These are phyloP conservation scores for Entomobrya proxima DNA, from an alignment of 2,888 invertebrate genomes.

Conservation along the genomic window DNA sequence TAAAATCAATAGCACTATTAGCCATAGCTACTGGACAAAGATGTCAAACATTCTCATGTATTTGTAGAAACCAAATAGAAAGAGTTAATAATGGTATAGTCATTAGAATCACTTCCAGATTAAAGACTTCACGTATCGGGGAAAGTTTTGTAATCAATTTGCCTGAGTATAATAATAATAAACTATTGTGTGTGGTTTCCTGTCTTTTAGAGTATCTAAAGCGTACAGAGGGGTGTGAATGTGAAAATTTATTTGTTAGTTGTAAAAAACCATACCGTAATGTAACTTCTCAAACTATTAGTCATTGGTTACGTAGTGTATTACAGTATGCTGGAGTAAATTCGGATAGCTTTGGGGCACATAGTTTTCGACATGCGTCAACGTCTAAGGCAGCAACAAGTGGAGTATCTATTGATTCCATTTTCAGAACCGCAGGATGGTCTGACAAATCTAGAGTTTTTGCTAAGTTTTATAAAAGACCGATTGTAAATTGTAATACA, in stretches of 20 bases:
- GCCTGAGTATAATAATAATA: no score
- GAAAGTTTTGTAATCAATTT: no score
- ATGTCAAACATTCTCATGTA: background rate
- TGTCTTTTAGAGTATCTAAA: no score
- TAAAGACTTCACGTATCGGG: background rate
- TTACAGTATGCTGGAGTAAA: background rate
- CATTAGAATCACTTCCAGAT: background rate
- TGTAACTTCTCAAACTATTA: background rate
- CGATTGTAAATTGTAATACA: background rate
- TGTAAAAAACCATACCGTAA: no score
- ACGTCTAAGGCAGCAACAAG: background rate
- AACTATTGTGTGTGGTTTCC: no score
- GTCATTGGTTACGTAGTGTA: background rate
- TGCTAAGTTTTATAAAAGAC: slow-evolving; percentile 30
- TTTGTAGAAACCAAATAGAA: background rate
- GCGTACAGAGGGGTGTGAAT: no score
- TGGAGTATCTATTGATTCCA: background rate
- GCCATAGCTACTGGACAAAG: background rate
- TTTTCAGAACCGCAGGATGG: slow-evolving; percentile 20
- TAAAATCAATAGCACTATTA: background rate
- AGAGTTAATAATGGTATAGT: background rate
- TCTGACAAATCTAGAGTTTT: slow-evolving; percentile 6
- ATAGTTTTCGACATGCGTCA: background rate
- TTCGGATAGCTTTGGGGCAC: background rate
- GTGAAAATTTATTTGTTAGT: no score